Base-by-base conservation (phyloP, 37 sponge, comb jelly and placozoan genomes). In the Axinella damicornis region DNA sequence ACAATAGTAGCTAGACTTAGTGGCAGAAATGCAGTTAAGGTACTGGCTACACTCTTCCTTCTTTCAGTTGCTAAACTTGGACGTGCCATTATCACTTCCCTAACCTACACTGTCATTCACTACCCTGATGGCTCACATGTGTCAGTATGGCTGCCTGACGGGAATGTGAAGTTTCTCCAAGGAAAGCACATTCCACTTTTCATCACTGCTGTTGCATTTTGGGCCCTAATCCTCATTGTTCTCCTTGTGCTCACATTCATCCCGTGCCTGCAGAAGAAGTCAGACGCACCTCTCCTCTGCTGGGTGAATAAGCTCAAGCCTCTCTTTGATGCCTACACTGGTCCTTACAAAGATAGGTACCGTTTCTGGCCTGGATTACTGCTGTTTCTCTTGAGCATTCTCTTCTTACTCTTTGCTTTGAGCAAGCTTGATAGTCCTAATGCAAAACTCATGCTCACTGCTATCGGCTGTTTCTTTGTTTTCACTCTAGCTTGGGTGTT, bases 31-130 rank as follows among this genome's bases (percentile, higher is more conserved):
- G 71, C 73, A 21, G 73, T 87, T 20, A 34, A 58, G 25, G 76
- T 87, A 1, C 65, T 87, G 13, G 73, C 87, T 24, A 87, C 87
- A 13, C 25, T 87, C 1, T 60, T 87, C 28, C 73, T 77, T 1
- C 87, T 87, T 16, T 79, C 87, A 5, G 65, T 64, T 13, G 66
- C 71, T 18, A 87, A 87, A 34, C 27, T 87, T 6, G 25, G 64
- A 24, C 71, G 86, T n/a, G 56, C 78, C 27, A 46, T 62, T 21
- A 84, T 84, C n/a, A 24, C 64, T 14, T 54, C 55, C n/a, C 57
- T 73, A 0, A 35, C 33, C 4, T 80, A 46, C 21, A 40, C 34
- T 16, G 53, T 18, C 25, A 18, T 80, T 33, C 13, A 52, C 9
- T 54, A 46, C 24, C 36, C 55, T 16, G 21, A 53, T 57, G 62